Conservation (phyloP, 2,888 invertebrate species). For the Invenusta paracnida region DNA sequence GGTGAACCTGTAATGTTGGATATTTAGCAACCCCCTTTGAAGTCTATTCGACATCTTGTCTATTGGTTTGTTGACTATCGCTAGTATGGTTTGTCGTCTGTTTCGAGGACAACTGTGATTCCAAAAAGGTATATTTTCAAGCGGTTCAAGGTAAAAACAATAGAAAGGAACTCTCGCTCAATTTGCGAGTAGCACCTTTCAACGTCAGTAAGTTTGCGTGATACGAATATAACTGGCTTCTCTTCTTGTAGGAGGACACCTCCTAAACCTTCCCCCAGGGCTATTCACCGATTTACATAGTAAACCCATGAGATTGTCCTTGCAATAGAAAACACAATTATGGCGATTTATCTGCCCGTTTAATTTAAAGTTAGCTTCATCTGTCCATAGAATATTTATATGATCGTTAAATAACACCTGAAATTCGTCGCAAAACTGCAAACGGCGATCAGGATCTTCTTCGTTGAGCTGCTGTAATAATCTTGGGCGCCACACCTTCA, state of each 20-base stretch:
- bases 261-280: not conserved
- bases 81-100: not conserved
- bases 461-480: too few species aligned
- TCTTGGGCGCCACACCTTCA: too few species aligned
- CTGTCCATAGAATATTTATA: too few species aligned
- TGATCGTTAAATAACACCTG: too few species aligned
- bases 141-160: not conserved
- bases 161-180: not conserved
- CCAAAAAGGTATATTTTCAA: not conserved
- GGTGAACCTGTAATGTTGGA: conserved; percentile 8
- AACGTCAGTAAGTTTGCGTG: not conserved
- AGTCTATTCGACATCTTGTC: not conserved
- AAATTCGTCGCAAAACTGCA: too few species aligned
- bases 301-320: too few species aligned
- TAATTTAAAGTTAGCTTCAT: too few species aligned
- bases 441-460: too few species aligned
- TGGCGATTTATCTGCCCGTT: too few species aligned
- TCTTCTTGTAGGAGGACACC: conserved; percentile 1
- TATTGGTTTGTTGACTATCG: not conserved
- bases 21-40: conserved; percentile 6
- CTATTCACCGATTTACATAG: too few species aligned
- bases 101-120: not conserved
- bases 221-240: conserved; percentile 19
- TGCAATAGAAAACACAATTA: too few species aligned
- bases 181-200: conserved; percentile 1